Percentiles rank a stretch among this genome's conserved stretches.
phyloP scores from a whole-genome alignment of 2,113 vertebrate species.

The Oryzias celebensis region DNA sequence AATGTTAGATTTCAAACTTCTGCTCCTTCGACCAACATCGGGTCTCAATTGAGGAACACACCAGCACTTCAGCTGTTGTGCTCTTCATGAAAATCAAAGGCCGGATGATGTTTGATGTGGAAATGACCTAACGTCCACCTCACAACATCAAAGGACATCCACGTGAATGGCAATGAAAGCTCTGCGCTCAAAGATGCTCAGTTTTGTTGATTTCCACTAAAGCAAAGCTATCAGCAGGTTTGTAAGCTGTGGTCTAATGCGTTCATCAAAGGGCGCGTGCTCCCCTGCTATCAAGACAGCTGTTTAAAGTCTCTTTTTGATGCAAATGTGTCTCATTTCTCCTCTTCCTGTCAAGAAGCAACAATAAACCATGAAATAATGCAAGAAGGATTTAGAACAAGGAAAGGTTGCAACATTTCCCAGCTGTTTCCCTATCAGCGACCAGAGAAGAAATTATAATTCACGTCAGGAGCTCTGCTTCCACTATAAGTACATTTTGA shows the following conservation, averaged over 20 bases:
- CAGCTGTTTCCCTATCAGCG: no score
- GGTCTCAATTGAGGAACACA: slow-evolving; percentile 1
- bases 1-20: neutral
- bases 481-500: no score
- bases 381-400: no score
- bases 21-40: slow-evolving; percentile 26
- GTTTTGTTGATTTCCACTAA: slow-evolving; percentile 6
- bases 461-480: no score
- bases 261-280: neutral
- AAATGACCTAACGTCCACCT: slow-evolving; percentile 46
- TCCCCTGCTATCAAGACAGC: slow-evolving; percentile 2
- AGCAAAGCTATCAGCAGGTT: slow-evolving; percentile 31
- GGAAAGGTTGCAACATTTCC: no score
- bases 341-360: no score
- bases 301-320: neutral
- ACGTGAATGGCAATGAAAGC: slow-evolving; percentile 21
- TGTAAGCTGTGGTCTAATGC: slow-evolving; percentile 8
- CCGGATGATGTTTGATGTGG: slow-evolving; percentile 65
- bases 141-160: slow-evolving; percentile 25
- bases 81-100: slow-evolving; percentile 50
- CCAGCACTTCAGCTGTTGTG: neutral
- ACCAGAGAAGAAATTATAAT: no score
- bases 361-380: no score
- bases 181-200: slow-evolving; percentile 22
- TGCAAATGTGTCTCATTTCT: no score